A percentile compares a stretch with the other conserved stretches of the same genome.
Evolutionary conservation across 2,113 vertebrate species (phyloP).

Genomic region (Hemibagrus wyckioides): DNA sequence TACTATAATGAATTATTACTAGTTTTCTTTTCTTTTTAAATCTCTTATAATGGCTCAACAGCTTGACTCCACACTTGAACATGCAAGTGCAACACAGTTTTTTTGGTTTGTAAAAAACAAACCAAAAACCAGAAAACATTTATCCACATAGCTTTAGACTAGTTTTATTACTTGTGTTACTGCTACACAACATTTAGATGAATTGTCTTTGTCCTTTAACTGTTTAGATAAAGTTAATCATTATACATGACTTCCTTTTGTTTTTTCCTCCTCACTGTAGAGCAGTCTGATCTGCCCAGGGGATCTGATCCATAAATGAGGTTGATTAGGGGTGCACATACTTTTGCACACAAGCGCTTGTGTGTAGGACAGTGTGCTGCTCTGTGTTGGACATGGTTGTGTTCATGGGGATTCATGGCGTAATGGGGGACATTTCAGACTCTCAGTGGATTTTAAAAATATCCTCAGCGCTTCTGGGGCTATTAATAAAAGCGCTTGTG

Average conservation of each 20-base stretch:
- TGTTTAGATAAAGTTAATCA: background rate
- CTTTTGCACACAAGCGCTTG: background rate
- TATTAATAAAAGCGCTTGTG: background rate
- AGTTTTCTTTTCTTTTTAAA: background rate
- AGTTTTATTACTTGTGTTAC: background rate
- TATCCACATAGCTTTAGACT: background rate
- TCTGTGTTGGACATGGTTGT: too few species aligned
- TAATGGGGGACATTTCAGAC: background rate
- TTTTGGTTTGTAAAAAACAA: too few species aligned
- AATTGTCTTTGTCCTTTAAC: background rate
- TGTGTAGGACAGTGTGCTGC: too few species aligned
- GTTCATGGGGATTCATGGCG: background rate
- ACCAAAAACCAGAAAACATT: too few species aligned
- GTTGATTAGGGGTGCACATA: background rate
- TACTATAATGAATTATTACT: too few species aligned
- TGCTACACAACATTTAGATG: background rate
- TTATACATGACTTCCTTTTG: background rate
- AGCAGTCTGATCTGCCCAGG: too few species aligned
- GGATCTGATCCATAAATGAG: too few species aligned
- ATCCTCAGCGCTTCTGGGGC: background rate
- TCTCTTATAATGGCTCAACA: background rate
- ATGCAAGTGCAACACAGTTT: background rate
- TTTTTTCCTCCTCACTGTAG: background rate
- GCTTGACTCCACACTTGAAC: background rate
- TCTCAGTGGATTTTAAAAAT: background rate